Percentiles rank a stretch among this genome's conserved stretches.
Conservation (phyloP, 2,888 invertebrate genomes). For the Ectropis crepuscularia region DNA sequence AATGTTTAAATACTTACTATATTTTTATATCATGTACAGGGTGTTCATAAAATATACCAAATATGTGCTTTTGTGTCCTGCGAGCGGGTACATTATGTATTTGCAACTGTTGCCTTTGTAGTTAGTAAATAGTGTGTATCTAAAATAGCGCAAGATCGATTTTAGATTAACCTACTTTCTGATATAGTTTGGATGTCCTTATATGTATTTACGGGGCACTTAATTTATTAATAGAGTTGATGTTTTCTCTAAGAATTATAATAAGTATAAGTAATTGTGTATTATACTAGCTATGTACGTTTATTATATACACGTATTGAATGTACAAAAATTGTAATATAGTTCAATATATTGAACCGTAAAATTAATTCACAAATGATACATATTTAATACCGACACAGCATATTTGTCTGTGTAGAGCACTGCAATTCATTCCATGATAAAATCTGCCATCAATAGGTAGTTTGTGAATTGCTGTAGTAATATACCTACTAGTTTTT, state of each 20-base stretch:
- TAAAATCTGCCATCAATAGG: conserved; percentile 34
- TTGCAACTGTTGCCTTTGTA: conserved; percentile 79
- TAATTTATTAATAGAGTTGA: conserved; percentile 19
- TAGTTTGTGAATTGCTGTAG: conserved; percentile 25
- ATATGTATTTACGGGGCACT: conserved; percentile 7
- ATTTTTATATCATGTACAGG: conserved; percentile 83
- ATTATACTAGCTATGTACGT: conserved; percentile 22
- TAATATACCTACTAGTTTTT: conserved; percentile 36
- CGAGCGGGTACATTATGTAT: conserved; percentile 52
- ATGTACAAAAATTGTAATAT: conserved; percentile 18
- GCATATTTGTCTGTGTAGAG: conserved; percentile 24
- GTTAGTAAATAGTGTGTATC: conserved; percentile 47
- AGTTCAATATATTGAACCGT: conserved; percentile 19
- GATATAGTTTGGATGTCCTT: conserved; percentile 6
- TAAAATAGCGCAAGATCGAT: conserved; percentile 17
- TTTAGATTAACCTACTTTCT: conserved; percentile 6
- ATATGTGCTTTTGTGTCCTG: conserved; percentile 79
- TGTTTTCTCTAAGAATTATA: conserved; percentile 6
- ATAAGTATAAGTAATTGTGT: conserved; percentile 23
- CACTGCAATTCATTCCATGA: conserved; percentile 37
- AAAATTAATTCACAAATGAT: conserved; percentile 5
- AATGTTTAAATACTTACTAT: conserved; percentile 59
- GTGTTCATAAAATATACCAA: conserved; percentile 81
- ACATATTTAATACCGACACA: conserved; percentile 18
- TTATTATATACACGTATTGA: conserved; percentile 4